A percentile compares a stretch with the other conserved stretches of the same genome.
Conservation (phyloP, 2,797 vertebrate species). For the Caiman crocodilus region DNA sequence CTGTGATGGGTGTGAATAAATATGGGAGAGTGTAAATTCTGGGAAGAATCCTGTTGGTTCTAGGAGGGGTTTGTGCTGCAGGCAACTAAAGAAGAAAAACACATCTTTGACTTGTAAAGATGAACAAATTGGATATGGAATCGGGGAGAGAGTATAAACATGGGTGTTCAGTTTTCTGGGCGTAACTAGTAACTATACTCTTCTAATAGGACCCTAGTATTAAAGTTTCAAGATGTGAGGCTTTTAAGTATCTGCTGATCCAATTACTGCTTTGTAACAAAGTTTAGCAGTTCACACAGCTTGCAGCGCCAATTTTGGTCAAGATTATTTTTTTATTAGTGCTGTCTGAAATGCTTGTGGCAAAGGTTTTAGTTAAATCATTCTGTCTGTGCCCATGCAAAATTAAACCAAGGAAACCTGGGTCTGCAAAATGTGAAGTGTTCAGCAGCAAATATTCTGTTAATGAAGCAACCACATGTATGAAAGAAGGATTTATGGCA, state of each 20-base stretch:
- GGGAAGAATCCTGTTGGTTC: conserved; percentile 20
- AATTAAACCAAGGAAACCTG: conserved; percentile 76
- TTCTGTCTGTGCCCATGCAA: conserved; percentile 77
- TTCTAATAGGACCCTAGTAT: conserved; percentile 81
- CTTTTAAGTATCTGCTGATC: conserved; percentile 31
- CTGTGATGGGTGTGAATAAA: not conserved
- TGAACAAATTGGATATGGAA: conserved; percentile 56
- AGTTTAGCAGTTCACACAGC: conserved; percentile 64
- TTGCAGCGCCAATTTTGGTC: conserved; percentile 79
- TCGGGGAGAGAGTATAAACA: conserved; percentile 38
- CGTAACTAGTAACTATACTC: not conserved
- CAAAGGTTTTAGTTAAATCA: conserved; percentile 79
- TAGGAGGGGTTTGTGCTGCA: conserved; percentile 18
- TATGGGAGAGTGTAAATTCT: conserved; percentile 19
- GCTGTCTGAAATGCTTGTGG: conserved; percentile 86
- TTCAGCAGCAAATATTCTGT: conserved; percentile 71
- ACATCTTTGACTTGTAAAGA: conserved; percentile 43
- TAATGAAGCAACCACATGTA: conserved; percentile 70
- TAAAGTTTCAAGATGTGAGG: conserved; percentile 81
- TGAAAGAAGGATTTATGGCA: conserved; percentile 59
- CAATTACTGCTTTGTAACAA: conserved; percentile 70
- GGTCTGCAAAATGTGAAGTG: conserved; percentile 71
- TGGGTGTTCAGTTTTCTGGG: conserved; percentile 55
- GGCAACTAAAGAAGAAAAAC: not conserved
- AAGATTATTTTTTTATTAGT: conserved; percentile 78